Conservation (phyloP, 1,140 invertebrate genomes). For the Drosophila ficusphila region DNA sequence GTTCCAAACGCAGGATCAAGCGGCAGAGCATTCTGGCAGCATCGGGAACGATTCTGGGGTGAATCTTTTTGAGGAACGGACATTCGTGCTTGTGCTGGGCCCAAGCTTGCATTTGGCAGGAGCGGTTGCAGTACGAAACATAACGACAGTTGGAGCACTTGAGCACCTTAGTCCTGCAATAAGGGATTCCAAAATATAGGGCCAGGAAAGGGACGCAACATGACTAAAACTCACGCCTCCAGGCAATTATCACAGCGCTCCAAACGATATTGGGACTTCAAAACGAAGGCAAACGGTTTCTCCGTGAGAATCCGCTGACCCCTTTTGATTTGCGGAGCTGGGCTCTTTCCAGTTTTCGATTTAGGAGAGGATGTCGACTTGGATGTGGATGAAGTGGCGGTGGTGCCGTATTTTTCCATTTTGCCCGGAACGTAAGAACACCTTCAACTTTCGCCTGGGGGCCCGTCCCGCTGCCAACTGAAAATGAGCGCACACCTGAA, state of each 20-base stretch:
- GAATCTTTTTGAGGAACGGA: conserved; percentile 87
- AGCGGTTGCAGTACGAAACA: conserved; percentile 90
- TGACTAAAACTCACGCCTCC: conserved; percentile 84
- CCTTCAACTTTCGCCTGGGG: conserved; percentile 29
- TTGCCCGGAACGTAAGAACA: not conserved
- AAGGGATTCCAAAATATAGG: not conserved
- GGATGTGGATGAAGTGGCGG: not conserved
- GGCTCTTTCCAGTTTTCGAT: not conserved
- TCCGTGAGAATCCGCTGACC: conserved; percentile 86
- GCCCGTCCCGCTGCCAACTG: conserved; percentile 41
- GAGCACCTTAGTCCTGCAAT: conserved; percentile 86
- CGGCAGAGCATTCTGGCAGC: conserved; percentile 89
- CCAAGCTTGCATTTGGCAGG: conserved; percentile 91
- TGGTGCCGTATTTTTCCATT: not conserved
- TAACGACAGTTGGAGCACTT: conserved; percentile 93
- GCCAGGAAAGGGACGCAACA: not conserved
- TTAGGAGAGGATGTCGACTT: not conserved
- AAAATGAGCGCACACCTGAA: conserved; percentile 53
- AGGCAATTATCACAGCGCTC: conserved; percentile 88
- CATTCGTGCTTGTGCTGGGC: conserved; percentile 91
- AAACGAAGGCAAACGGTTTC: conserved; percentile 87
- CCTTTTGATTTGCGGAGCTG: conserved; percentile 50
- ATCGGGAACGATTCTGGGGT: conserved; percentile 89
- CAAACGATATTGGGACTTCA: conserved; percentile 86
- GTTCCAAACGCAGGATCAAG: conserved; percentile 89